phyloP scores from a whole-genome alignment of 2,797 vertebrate species.

The Gephyroberyx darwinii region DNA sequence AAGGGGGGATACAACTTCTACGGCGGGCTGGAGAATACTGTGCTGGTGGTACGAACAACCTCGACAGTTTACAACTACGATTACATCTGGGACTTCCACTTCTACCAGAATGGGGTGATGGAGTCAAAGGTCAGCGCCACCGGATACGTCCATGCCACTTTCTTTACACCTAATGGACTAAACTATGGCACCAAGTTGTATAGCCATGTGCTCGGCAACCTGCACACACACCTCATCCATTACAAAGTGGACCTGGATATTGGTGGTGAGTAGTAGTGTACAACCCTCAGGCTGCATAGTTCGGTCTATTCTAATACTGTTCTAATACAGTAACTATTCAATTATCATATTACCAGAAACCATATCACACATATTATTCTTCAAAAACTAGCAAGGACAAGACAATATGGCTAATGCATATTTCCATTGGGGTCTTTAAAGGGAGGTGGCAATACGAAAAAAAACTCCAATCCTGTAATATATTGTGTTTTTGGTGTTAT shows the following conservation, averaged over 20 bases:
- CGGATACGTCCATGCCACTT: slow-evolving; percentile 91
- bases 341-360: neutral
- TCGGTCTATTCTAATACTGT: neutral
- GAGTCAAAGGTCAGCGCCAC: slow-evolving; percentile 92
- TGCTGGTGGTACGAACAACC: slow-evolving; percentile 89
- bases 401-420: neutral
- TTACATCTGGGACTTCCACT: slow-evolving; percentile 94
- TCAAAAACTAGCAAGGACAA: neutral
- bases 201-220: slow-evolving; percentile 88
- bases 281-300: neutral
- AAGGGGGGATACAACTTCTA: slow-evolving; percentile 89
- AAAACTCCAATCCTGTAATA: neutral
- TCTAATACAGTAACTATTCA: neutral
- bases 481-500: neutral
- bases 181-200: slow-evolving; percentile 87
- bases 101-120: slow-evolving; percentile 92
- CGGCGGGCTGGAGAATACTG: slow-evolving; percentile 86
- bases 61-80: slow-evolving; percentile 97
- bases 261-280: slow-evolving; percentile 80
- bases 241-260: slow-evolving; percentile 95
- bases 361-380: neutral
- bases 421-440: neutral
- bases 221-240: slow-evolving; percentile 94
- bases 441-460: neutral
- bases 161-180: slow-evolving; percentile 88